These are phyloP conservation scores for Caretta caretta DNA, from an alignment of 2,113 vertebrate species.

Conservation along the genomic window DNA sequence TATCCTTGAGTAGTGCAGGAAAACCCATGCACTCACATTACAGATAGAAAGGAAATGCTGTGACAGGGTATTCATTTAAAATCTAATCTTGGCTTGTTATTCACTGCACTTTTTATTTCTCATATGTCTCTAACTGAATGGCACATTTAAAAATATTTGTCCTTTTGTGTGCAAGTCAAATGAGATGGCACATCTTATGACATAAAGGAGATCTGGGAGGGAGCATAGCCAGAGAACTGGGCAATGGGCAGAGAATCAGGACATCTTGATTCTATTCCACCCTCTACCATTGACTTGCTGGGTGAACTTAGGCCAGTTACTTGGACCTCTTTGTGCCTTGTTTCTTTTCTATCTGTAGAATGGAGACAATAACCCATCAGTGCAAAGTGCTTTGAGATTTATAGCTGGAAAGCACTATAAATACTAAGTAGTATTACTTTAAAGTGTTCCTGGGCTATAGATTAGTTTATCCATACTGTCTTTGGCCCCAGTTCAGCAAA, in stretches of 20 bases:
- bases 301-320: not conserved
- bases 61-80: not conserved
- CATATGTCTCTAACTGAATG: not conserved
- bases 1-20: not conserved
- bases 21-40: not conserved
- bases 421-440: constrained; percentile 17
- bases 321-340: fast-evolving
- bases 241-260: not conserved
- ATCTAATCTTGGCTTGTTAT: not conserved
- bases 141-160: not conserved
- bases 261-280: not conserved
- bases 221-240: not conserved
- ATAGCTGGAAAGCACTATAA: not conserved
- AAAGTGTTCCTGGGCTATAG: not conserved
- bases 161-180: not conserved
- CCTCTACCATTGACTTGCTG: not conserved
- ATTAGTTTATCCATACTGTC: not conserved
- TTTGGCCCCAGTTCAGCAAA: constrained; percentile 20
- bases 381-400: not conserved
- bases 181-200: fast-evolving
- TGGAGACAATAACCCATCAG: not conserved
- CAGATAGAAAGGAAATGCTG: fast-evolving
- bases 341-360: not conserved
- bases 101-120: not conserved
- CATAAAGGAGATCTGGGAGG: not conserved